These are phyloP conservation scores for Cheilosia urbana DNA, from an alignment of 2,888 invertebrate genomes.

Conservation along the genomic window DNA sequence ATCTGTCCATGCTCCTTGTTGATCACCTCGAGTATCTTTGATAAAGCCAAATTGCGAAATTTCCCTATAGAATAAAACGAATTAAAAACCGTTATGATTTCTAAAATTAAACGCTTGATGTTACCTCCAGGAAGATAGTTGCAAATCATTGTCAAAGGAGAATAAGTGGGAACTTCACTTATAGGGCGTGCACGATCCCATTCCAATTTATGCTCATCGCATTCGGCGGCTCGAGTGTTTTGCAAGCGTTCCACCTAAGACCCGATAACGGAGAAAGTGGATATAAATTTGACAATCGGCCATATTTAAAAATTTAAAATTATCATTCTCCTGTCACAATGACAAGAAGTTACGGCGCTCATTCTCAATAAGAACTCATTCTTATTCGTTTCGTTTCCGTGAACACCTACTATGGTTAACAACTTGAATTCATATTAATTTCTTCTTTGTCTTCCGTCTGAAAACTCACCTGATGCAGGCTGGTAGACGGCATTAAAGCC, in stretches of 20 bases:
- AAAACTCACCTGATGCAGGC: too few species aligned
- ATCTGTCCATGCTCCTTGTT: conserved; percentile 81
- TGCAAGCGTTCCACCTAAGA: background rate
- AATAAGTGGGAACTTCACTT: conserved; percentile 77
- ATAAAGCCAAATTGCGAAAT: conserved; percentile 8
- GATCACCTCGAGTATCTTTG: background rate
- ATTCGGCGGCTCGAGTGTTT: background rate
- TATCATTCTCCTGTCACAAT: too few species aligned
- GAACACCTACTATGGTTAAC: too few species aligned
- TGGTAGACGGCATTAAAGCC: too few species aligned
- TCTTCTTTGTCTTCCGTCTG: too few species aligned
- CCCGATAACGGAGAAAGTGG: background rate
- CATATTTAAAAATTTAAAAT: too few species aligned
- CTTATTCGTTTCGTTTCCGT: too few species aligned
- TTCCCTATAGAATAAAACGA: conserved; percentile 9
- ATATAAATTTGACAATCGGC: too few species aligned
- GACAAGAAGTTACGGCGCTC: too few species aligned
- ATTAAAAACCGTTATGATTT: background rate
- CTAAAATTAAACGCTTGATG: background rate
- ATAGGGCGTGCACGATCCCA: conserved; percentile 79
- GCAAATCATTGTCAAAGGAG: conserved; percentile 60
- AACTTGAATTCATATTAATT: too few species aligned
- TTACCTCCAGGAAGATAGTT: conserved; percentile 79
- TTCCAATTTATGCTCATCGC: conserved; percentile 55
- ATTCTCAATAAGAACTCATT: too few species aligned